Evolutionary conservation across 1,140 invertebrate species (phyloP), one percentile per base, ranked within the genome.

Genomic region (Hyphantria cunea): DNA sequence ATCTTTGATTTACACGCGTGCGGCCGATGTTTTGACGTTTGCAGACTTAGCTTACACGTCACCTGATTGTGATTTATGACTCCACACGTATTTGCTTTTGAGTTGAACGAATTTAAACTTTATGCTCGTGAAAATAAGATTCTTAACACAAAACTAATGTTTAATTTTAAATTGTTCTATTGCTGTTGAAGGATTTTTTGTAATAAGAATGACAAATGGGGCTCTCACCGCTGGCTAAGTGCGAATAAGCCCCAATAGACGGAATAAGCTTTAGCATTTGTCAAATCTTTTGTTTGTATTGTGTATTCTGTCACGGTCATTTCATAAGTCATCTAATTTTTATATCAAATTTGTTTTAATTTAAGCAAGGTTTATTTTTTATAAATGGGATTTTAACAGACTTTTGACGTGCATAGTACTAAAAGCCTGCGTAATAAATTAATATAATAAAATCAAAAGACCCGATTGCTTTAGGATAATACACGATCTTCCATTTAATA

Each of bases 21-120:
- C 48, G 64, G 41, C 55, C 56, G 48, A 48, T 66, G 64, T 66
- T 66, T 66, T 66, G 64, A 66, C 64, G 64, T 59, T 53, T 34
- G 33, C 49, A 41, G 9, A 66, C 49, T 50, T 39, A 50, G 56
- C 55, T 47, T 10, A 59, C 50, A 55, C 50, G 59, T 67, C 52
- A 55, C 13, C 47, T 34, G 14, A 55, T 56, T 58, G 51, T 67
- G 64, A 66, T 60, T 59, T 60, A 60, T 31, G 44, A 25, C 17
- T 37, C 25, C 45, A 25, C 15, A 13, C 34, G 37, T 7, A 13
- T 31, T 11, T 25, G n/a, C 0, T n/a, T n/a, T 12, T 6, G n/a
- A 34, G n/a, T 6, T 5, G 39, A 25, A 12, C 14, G 8, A 58
- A 25, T 58, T 48, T 39, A 0, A 25, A 37, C 45, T 11, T 1